These are phyloP conservation scores for Geotria australis DNA, from an alignment of 2,797 vertebrate species.

Conservation along the genomic window DNA sequence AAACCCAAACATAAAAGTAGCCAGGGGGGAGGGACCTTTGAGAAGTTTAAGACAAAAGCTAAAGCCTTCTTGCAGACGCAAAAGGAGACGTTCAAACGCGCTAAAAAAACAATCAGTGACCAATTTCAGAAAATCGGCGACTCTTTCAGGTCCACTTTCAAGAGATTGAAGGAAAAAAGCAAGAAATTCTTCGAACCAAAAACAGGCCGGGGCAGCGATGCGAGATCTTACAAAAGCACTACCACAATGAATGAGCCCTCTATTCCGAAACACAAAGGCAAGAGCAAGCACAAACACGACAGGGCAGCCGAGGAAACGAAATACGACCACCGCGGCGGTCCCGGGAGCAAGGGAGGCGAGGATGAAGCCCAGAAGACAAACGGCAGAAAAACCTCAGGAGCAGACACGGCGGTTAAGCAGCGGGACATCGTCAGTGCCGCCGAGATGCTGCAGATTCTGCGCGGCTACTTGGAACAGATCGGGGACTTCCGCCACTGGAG, in stretches of 20 bases:
- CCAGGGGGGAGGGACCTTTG: slow-evolving; percentile 19
- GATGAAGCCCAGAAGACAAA: too few relatives aligned
- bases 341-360: too few relatives aligned
- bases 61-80: slow-evolving; percentile 90
- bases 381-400: too few relatives aligned
- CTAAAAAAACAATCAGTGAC: slow-evolving; percentile 79
- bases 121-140: slow-evolving; percentile 82
- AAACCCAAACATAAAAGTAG: too few relatives aligned
- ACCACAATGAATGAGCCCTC: too few relatives aligned
- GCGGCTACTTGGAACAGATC: slow-evolving; percentile 47
- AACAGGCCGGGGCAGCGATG: slow-evolving; percentile 6
- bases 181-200: slow-evolving; percentile 35
- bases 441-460: slow-evolving; percentile 47
- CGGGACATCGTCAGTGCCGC: slow-evolving; percentile 42
- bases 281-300: too few relatives aligned
- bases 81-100: slow-evolving; percentile 91
- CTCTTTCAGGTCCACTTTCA: slow-evolving; percentile 73
- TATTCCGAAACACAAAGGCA: too few relatives aligned
- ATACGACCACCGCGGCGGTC: too few relatives aligned
- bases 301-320: too few relatives aligned
- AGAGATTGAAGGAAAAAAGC: slow-evolving; percentile 62
- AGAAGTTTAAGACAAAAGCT: slow-evolving; percentile 86
- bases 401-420: too few relatives aligned
- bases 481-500: slow-evolving; percentile 60
- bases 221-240: too few relatives aligned